A percentile compares a stretch with the other conserved stretches of the same genome.
phyloP scores from a whole-genome alignment of 2,797 vertebrate genomes.

The Geotrypetes seraphini region DNA sequence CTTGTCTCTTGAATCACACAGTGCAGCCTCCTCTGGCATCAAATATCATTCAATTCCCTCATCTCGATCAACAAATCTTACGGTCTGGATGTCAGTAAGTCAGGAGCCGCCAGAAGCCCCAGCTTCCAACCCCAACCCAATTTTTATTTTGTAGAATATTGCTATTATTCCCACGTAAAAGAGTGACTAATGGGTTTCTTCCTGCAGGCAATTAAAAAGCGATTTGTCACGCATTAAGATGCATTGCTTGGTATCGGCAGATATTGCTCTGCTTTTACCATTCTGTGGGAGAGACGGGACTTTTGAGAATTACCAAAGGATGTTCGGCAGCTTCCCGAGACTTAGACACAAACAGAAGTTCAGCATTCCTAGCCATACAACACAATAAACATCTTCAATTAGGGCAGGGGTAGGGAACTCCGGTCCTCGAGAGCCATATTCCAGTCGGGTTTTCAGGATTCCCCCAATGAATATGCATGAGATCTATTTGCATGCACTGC shows the following conservation, averaged over 20 bases:
- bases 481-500: no score
- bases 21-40: background rate
- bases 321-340: background rate
- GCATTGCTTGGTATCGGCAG: slow-evolving; percentile 34
- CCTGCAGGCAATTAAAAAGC: slow-evolving; percentile 87
- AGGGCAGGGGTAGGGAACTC: no score
- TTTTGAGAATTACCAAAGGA: background rate
- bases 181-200: slow-evolving; percentile 78
- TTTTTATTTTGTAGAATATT: slow-evolving; percentile 29
- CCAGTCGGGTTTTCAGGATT: no score
- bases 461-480: no score
- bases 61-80: background rate
- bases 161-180: slow-evolving; percentile 59
- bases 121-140: slow-evolving; percentile 4
- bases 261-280: slow-evolving; percentile 3
- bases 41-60: slow-evolving; percentile 2
- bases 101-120: slow-evolving; percentile 51
- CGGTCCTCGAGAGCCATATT: no score
- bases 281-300: background rate
- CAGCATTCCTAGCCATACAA: rapidly evolving
- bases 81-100: slow-evolving; percentile 5
- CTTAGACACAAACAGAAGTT: rapidly evolving
- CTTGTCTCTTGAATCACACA: background rate
- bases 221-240: slow-evolving; percentile 76
- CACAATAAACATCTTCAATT: no score